Percentiles rank a stretch among this genome's conserved stretches.
Evolutionary conservation across 2,113 vertebrate genomes (phyloP).

Genomic region (Phyllostomus discolor): DNA sequence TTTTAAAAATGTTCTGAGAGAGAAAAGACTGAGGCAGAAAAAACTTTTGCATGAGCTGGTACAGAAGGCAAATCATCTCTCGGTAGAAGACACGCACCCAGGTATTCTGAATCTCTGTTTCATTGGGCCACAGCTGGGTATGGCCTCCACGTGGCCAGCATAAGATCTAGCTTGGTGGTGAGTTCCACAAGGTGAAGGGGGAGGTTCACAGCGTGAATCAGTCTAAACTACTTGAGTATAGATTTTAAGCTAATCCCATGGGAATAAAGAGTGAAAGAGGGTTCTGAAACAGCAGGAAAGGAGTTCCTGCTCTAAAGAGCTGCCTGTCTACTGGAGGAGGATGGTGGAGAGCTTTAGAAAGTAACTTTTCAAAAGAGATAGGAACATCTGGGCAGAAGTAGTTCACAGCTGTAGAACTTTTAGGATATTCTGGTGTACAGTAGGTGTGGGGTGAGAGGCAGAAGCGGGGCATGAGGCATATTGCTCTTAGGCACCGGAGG

Average conservation of each 20-base stretch:
- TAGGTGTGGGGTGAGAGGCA: neutral
- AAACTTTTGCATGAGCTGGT: constrained; percentile 87
- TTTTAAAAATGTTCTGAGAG: constrained; percentile 92
- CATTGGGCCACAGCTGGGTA: neutral
- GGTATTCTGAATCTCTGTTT: constrained; percentile 82
- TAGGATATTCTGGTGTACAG: neutral
- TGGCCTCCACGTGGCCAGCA: neutral
- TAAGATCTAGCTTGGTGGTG: neutral
- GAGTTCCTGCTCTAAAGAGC: neutral
- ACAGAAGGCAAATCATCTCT: constrained; percentile 86
- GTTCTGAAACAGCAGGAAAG: neutral
- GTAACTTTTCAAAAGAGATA: neutral
- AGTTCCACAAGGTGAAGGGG: neutral
- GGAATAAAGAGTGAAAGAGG: neutral
- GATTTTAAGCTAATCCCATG: neutral
- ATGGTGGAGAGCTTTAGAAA: neutral
- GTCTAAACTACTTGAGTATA: neutral
- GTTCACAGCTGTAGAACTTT: neutral
- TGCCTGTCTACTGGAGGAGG: neutral
- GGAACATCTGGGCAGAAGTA: neutral
- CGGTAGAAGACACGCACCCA: constrained; percentile 86
- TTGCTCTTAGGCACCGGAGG: neutral
- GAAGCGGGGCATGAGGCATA: neutral
- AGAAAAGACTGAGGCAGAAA: constrained; percentile 89
- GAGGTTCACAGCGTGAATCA: neutral